Evolutionary conservation across 1,140 invertebrate species (phyloP), one percentile per base, ranked within the genome.

Genomic region (Drosophila murphyi): DNA sequence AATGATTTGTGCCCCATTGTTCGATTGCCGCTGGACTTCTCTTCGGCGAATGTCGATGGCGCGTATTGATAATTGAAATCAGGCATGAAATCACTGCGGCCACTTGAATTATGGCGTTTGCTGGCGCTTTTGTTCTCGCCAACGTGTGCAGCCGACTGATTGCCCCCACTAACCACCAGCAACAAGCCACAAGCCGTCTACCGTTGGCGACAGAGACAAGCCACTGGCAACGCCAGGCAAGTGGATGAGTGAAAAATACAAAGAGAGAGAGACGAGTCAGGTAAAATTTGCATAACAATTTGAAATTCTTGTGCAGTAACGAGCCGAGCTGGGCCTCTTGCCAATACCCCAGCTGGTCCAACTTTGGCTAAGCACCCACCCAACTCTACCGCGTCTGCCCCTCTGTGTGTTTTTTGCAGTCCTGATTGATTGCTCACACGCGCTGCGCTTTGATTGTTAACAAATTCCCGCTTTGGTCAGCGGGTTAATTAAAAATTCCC

Each of bases 1-100:
- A 88, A 88, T 88, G 83, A 88, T 88, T 89, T 87, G 83, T 87
- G 83, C 69, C 82, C 83, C 83, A 87, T 87, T 87, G 83, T 87
- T 88, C 83, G 78, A 68, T 61, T 81, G 78, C 62, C 64, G 69
- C 62, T 64, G 69, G 70, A 81, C 67, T 69, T 62, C 52, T 55
- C 43, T 50, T 51, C 39, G 76, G 37, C 59, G 45, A 54, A 65
- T 87, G 78, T 85, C 78, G 82, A 86, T 85, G 79, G 79, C 72
- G 80, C 62, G 71, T 89, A 88, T 88, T 88, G 85, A 88, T 88
- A 89, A 88, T 89, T 89, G 81, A 88, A 88, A 88, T 88, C 83
- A 89, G 80, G 83, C 83, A 88, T 89, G 77, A 88, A 88, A 88
- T 88, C 85, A 80, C 74, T 78, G 85, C 74, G 80, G 83, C 83